Conservation (phyloP, 2,797 vertebrate genomes). For the Acipenser ruthenus region DNA sequence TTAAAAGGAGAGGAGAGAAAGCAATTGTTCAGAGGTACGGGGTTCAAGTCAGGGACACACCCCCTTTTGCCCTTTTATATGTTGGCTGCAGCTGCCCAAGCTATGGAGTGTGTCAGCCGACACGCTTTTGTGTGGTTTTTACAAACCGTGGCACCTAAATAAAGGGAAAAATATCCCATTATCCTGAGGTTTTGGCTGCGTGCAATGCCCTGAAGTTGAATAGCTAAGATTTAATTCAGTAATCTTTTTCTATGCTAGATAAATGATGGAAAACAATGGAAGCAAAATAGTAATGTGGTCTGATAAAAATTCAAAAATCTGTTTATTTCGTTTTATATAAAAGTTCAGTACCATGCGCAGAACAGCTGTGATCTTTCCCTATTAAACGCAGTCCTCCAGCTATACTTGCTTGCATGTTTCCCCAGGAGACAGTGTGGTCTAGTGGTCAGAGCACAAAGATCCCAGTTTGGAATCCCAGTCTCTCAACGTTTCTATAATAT, state of each 20-base stretch:
- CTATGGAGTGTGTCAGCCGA: neutral
- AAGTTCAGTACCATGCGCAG: neutral
- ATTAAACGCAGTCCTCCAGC: neutral
- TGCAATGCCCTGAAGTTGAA: neutral
- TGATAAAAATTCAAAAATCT: too few species aligned
- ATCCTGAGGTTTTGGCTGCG: conserved; percentile 1
- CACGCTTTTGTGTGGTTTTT: conserved; percentile 8
- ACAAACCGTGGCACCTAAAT: neutral
- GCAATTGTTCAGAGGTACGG: conserved; percentile 1
- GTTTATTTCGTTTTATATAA: too few species aligned
- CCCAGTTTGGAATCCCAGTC: too few species aligned
- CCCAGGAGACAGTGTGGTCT: conserved; percentile 10
- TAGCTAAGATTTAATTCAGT: neutral
- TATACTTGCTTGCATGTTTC: neutral
- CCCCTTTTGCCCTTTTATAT: conserved; percentile 6
- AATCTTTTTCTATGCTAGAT: neutral
- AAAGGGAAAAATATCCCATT: conserved; percentile 5
- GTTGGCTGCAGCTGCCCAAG: conserved; percentile 9
- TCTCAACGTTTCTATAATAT: neutral
- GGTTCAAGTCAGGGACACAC: conserved; percentile 4
- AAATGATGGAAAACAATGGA: too few species aligned
- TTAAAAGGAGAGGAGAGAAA: neutral
- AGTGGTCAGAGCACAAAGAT: neutral
- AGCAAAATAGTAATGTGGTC: too few species aligned
- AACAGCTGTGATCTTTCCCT: neutral